Evolutionary conservation across 2,797 vertebrate species (phyloP).

Genomic region (Xenopus petersii): DNA sequence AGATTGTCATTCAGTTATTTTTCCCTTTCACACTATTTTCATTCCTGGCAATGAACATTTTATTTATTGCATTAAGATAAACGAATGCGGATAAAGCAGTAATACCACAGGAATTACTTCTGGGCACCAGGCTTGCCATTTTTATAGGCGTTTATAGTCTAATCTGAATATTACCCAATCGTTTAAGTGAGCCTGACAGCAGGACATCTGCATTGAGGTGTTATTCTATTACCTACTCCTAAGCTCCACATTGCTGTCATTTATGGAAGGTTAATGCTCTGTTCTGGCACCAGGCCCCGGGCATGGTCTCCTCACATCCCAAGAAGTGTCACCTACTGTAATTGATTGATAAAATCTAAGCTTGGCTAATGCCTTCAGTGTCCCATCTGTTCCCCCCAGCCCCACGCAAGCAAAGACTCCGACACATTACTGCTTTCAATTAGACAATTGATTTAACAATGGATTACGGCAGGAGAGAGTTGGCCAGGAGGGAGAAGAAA

Average conservation of each 20-base stretch:
- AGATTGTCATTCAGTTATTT: too few relatives aligned
- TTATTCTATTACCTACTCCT: not conserved
- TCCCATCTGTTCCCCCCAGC: slow-evolving; percentile 42
- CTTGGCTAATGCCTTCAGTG: slow-evolving; percentile 39
- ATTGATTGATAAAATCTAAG: slow-evolving; percentile 43
- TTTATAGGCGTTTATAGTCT: too few relatives aligned
- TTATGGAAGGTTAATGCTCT: slow-evolving; percentile 38
- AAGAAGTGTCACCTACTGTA: slow-evolving; percentile 37
- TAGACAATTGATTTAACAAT: slow-evolving; percentile 48
- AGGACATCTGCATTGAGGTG: not conserved
- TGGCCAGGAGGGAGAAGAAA: too few relatives aligned
- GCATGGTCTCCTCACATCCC: slow-evolving; percentile 6
- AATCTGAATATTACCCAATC: too few relatives aligned
- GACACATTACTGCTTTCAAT: slow-evolving; percentile 35
- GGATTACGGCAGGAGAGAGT: slow-evolving; percentile 31
- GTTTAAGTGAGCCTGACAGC: too few relatives aligned
- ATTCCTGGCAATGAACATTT: too few relatives aligned
- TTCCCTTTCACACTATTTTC: too few relatives aligned
- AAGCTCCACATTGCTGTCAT: slow-evolving; percentile 5
- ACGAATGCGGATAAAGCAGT: too few relatives aligned
- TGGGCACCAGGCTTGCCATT: too few relatives aligned
- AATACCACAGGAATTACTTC: too few relatives aligned
- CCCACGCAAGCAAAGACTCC: slow-evolving; percentile 6
- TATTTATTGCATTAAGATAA: too few relatives aligned
- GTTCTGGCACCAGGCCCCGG: slow-evolving; percentile 15